Conservation (phyloP, 2,797 vertebrate genomes). For the Mareca strepera region DNA sequence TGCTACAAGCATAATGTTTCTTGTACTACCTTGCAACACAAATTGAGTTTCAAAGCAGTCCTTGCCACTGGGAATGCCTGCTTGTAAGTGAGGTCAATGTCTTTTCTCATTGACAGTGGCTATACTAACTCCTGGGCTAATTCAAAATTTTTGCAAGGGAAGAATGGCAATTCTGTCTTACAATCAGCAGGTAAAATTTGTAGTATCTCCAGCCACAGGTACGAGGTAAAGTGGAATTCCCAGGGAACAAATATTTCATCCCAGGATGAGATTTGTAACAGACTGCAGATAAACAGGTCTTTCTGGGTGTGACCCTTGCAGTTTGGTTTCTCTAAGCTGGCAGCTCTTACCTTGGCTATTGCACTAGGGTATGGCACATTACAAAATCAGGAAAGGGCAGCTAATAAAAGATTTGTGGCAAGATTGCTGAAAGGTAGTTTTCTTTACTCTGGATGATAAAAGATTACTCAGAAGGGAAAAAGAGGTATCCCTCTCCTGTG, state of each 20-base stretch:
- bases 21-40: not conserved
- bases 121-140: conserved; percentile 6
- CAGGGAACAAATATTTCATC: not conserved
- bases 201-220: not conserved
- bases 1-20: not conserved
- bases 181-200: conserved; percentile 41
- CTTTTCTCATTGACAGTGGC: conserved; percentile 1
- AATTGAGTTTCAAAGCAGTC: not conserved
- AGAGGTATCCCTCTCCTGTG: not conserved
- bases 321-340: not conserved
- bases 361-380: not conserved
- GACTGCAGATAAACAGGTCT: not conserved
- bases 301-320: not conserved
- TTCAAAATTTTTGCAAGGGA: conserved; percentile 47
- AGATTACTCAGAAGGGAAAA: not conserved
- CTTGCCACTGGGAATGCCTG: not conserved
- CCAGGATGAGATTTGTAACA: not conserved
- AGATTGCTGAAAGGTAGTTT: not conserved
- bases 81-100: not conserved
- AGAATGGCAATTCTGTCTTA: not conserved
- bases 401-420: not conserved
- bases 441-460: not conserved
- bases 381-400: not conserved
- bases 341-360: not conserved
- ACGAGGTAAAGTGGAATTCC: not conserved